Conservation (phyloP, 23 tunicate genomes). For the Pegea sp. region DNA sequence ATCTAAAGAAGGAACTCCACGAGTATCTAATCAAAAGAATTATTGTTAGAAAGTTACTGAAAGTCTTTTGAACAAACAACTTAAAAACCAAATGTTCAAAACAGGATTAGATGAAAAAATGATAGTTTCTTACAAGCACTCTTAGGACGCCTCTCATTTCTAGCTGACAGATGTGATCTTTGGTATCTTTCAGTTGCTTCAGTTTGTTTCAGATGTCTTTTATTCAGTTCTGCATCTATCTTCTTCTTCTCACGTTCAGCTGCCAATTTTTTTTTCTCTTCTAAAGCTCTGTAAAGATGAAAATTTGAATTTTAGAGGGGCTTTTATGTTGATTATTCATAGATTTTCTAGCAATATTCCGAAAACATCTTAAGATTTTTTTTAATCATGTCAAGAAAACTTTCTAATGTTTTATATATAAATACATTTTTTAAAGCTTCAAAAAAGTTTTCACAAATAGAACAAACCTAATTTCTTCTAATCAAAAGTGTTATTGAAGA, state of each 20-base stretch:
- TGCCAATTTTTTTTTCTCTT: constrained; percentile 62
- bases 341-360: neutral
- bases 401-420: neutral
- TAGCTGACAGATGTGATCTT: constrained; percentile 14
- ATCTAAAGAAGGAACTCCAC: constrained; percentile 31
- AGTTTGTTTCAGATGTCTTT: constrained; percentile 67
- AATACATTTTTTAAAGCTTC: neutral
- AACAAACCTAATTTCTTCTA: no score
- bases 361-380: neutral
- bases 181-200: constrained; percentile 92
- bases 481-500: no score
- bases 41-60: neutral
- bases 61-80: neutral
- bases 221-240: constrained; percentile 37
- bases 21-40: constrained; percentile 1
- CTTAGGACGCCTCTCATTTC: constrained; percentile 4
- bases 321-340: neutral
- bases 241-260: constrained; percentile 65
- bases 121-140: no score
- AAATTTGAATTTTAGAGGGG: no score
- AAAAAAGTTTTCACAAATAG: no score
- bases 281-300: constrained; percentile 46
- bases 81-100: no score
- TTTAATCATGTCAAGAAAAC: neutral
- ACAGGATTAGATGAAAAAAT: no score